These are phyloP conservation scores for Embiotoca jacksoni DNA, from an alignment of 2,113 vertebrate genomes.

Conservation along the genomic window DNA sequence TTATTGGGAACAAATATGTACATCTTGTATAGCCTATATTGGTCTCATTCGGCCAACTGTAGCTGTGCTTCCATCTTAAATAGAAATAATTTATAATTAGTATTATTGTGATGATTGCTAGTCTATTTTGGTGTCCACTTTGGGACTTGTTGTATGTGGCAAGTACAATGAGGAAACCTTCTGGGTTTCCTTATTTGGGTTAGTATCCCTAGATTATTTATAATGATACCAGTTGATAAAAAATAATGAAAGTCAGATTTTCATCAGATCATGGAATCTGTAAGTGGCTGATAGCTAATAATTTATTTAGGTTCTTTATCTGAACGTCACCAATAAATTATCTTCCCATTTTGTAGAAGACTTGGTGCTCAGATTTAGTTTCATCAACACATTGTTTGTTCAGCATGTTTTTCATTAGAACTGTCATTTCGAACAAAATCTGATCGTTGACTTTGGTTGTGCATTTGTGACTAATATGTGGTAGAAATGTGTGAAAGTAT, in stretches of 20 bases:
- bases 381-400: neutral
- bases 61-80: too few relatives aligned
- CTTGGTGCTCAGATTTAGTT: neutral
- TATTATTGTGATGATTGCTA: too few relatives aligned
- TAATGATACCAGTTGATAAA: neutral
- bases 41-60: too few relatives aligned
- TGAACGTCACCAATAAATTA: constrained; percentile 1
- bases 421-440: neutral
- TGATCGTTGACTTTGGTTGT: neutral
- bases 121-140: too few relatives aligned
- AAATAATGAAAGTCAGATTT: neutral
- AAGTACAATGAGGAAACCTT: too few relatives aligned
- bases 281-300: neutral
- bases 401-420: neutral
- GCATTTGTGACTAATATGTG: too few relatives aligned
- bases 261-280: neutral
- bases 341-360: constrained; percentile 2
- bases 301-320: neutral
- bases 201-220: neutral
- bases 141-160: too few relatives aligned
- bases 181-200: neutral
- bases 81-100: too few relatives aligned
- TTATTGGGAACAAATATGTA: too few relatives aligned
- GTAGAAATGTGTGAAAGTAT: too few relatives aligned
- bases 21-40: too few relatives aligned